Conservation (phyloP, 2,113 vertebrate genomes). For the Oryctolagus cuniculus region DNA sequence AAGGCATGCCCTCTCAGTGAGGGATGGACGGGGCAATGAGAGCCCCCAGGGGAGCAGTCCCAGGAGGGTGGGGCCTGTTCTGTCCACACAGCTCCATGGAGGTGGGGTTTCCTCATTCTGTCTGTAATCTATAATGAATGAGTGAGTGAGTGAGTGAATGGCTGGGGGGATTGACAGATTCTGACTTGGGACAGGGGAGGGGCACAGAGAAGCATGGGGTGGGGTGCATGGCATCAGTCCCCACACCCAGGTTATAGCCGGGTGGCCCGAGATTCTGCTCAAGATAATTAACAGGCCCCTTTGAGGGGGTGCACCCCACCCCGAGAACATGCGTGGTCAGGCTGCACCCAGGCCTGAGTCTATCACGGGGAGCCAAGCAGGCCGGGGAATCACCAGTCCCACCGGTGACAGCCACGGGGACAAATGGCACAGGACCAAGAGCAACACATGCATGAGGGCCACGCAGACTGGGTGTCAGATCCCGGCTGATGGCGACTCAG, state of each 20-base stretch:
- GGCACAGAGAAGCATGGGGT: neutral
- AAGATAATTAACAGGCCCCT: neutral
- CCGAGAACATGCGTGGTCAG: accelerated
- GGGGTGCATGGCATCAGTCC: neutral
- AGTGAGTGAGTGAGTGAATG: no score
- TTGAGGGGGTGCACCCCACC: neutral
- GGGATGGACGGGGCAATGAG: no score
- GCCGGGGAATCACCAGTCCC: neutral
- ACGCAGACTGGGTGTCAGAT: neutral
- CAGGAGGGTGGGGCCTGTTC: neutral
- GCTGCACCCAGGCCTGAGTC: no score
- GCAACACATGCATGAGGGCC: neutral
- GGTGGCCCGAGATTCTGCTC: neutral
- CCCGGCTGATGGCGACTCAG: neutral
- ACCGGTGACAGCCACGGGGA: neutral
- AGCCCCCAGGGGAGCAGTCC: neutral
- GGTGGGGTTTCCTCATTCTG: neutral
- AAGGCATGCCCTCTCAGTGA: no score
- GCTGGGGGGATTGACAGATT: neutral
- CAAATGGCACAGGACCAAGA: neutral
- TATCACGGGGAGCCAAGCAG: neutral
- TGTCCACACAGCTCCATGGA: neutral
- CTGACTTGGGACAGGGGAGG: neutral
- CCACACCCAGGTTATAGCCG: no score
- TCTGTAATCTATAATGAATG: neutral